These are phyloP conservation scores for Rynchops niger DNA, from an alignment of 2,113 vertebrate species.

Conservation along the genomic window DNA sequence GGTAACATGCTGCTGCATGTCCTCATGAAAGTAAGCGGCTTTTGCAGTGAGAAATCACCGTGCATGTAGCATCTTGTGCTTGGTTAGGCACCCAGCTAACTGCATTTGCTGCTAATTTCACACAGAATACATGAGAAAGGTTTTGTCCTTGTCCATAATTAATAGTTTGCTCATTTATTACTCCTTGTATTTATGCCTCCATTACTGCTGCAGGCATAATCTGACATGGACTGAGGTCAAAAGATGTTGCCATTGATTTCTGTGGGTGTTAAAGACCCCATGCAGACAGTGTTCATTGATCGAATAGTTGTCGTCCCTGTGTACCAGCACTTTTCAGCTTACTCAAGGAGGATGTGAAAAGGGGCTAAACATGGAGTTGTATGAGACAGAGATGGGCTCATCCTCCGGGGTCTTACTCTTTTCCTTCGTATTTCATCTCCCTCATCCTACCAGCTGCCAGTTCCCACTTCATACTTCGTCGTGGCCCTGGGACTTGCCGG, in stretches of 20 bases:
- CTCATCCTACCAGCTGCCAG: background rate
- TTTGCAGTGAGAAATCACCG: background rate
- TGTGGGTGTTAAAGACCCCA: constrained; percentile 7
- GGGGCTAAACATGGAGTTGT: background rate
- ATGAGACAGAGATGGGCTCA: background rate
- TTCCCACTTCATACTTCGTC: background rate
- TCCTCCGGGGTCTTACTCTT: background rate
- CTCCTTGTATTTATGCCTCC: background rate
- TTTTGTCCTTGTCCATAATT: background rate
- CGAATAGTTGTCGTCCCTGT: background rate
- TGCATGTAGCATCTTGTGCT: constrained; percentile 26
- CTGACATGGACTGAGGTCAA: background rate
- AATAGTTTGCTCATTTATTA: constrained; percentile 27
- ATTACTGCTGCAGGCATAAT: background rate
- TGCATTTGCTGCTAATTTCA: background rate
- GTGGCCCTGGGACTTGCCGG: background rate
- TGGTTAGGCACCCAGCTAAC: background rate
- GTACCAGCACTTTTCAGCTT: background rate
- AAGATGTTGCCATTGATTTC: constrained; percentile 29
- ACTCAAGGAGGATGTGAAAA: background rate
- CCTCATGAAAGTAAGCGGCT: background rate
- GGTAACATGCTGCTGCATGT: background rate
- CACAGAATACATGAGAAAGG: background rate
- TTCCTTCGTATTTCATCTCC: background rate
- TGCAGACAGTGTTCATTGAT: background rate